Conservation (phyloP, 2,113 vertebrate species). For the Jaculus jaculus region DNA sequence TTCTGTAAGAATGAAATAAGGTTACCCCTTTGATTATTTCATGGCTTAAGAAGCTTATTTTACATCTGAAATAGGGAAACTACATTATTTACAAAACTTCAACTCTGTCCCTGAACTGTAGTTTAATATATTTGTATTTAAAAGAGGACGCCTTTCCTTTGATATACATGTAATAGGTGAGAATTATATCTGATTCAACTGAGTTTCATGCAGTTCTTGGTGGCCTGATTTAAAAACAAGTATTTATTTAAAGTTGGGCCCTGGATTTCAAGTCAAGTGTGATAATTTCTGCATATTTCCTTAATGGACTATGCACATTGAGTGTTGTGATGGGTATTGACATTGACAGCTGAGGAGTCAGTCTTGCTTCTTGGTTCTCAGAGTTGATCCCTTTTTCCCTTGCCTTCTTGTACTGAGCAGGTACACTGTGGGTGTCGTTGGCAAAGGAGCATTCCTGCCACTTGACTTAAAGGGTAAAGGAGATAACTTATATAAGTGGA, state of each 20-base stretch:
- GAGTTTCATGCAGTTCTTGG: background rate
- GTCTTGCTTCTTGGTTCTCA: background rate
- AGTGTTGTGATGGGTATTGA: background rate
- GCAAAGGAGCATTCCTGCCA: background rate
- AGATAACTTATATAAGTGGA: background rate
- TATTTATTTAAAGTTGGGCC: background rate
- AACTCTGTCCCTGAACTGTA: constrained; percentile 60
- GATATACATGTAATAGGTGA: background rate
- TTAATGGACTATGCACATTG: background rate
- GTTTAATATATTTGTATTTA: constrained; percentile 67
- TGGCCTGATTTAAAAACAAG: background rate
- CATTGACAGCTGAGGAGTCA: background rate
- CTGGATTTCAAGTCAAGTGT: background rate
- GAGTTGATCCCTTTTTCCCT: background rate
- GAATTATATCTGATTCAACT: background rate
- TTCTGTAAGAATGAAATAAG: constrained; percentile 76
- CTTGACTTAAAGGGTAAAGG: background rate
- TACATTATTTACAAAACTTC: constrained; percentile 68
- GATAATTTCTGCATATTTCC: background rate
- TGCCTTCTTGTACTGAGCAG: fast-evolving
- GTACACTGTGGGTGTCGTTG: background rate
- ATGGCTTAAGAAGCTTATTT: constrained; percentile 67
- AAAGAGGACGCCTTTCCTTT: constrained; percentile 10
- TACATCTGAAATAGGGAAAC: constrained; percentile 49
- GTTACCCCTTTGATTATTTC: constrained; percentile 85